Base-by-base conservation (phyloP, 2,888 invertebrate genomes). In the Habroteleia sp. region DNA sequence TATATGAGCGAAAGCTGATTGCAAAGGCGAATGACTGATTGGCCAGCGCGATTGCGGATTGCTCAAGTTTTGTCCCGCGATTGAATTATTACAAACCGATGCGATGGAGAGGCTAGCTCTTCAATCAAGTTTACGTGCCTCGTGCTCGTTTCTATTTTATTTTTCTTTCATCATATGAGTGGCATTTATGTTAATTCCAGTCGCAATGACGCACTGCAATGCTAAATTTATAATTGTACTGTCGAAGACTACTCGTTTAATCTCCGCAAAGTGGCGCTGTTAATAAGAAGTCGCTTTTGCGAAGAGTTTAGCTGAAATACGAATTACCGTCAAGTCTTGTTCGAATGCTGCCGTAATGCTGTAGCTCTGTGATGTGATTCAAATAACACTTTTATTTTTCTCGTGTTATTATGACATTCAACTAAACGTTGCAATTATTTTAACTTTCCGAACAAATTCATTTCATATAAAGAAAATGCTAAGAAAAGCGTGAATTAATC, bases 161-260 rank as follows among this genome's bases (percentile, higher is more conserved):
- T 73, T 73, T 65, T 50, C 52, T 65, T 58, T 73, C 60, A 65
- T 65, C 65, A 60, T 37, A 52, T 42, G 50, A 58, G 16, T 31
- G 65, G 73, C 73, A 65, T 73, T 65, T 73, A 73, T 73, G 73
- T 52, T 65, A 66, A 73, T 73, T 33, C 31, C 2, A 35, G 33
- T 37, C 31, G 60, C 52, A 60, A 31, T 65, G 72, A 75, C 68
- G 60, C 75, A 66, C 73, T 76, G 63, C 56, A 79, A 66, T 65
- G 48, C 48, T 27, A 76, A 77, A 48, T 72, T 63, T 72, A 63
- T 72, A 63, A 72, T 72, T 63, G 56, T 48, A 56, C 41, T 13
- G 46, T 29, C 60, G 44, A 69, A 48, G 35, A 42, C 31, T 13
- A 41, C 33, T 54, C 62, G 63, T 63, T 72, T 63, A 56, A 63